Evolutionary conservation across 2,113 vertebrate genomes (phyloP), one percentile per base, ranked within the genome.

Genomic region (Phrynosoma blainvillii): DNA sequence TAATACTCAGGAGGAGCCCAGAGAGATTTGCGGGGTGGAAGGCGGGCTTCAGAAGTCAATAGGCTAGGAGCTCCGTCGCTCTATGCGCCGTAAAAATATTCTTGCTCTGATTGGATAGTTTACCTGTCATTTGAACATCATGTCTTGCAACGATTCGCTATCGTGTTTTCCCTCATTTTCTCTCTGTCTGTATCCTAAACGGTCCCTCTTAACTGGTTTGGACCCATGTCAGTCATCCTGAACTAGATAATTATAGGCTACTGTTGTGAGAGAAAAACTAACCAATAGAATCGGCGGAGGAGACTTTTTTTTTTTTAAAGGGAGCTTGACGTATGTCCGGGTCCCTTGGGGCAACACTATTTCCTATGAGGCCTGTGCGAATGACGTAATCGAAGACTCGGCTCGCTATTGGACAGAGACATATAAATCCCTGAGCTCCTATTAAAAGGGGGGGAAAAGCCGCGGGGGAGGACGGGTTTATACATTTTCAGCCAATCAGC

Each of bases 31-130:
- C 8, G 18, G 54, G 5, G 13, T 18, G 11, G 16, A 47, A 82
- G 59, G 30, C 18, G 62, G 32, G 62, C 76, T 12, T 77, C n/a
- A 16, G 30, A 30, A 27, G 1, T 7, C 16, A 36, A 84, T 84
- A 70, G n/a, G 81, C 9, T 20, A 9, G 1, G 1, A 2, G 9
- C 0, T 21, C 10, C 74, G 85, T 78, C 80, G 62, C 1, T 90
- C 80, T 5, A 0, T 0, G 21, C 1, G 16, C 6, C 8, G 0
- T 18, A 1, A 59, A 14, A 75, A 5, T 9, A 1, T 20, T 36
- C 52, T 8, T 12, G 1, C 12, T 47, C 5, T 73, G 81, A 84
- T n/a, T 84, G 32, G 56, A 32, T 10, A 11, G 40, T 1, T 6
- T 14, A 2, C 6, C 81, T 75, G 76, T 74, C 56, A 25, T 1